Evolutionary conservation across 2,888 invertebrate genomes (phyloP).

Genomic region (Lacanobia oleracea): DNA sequence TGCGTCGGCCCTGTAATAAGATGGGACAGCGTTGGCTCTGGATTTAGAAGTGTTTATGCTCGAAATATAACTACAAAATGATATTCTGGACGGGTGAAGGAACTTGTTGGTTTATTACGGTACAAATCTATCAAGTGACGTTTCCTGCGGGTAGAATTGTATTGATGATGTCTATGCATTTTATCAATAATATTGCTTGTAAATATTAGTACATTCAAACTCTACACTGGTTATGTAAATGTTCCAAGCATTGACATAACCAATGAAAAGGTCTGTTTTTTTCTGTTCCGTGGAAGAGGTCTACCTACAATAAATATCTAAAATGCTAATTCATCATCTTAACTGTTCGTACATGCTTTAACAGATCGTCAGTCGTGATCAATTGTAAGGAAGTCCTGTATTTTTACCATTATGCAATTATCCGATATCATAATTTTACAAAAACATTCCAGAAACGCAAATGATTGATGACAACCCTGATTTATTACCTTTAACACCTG

Average conservation of each 20-base stretch:
- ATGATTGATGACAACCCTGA: conserved; percentile 11
- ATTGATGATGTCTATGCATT: neutral
- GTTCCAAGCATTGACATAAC: too few relatives aligned
- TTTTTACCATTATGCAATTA: neutral
- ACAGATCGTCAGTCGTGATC: neutral
- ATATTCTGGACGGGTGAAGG: conserved; percentile 46
- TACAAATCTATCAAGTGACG: conserved; percentile 2
- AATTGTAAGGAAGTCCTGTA: neutral
- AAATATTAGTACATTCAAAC: neutral
- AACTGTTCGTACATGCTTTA: neutral
- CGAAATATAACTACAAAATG: conserved; percentile 53
- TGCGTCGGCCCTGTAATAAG: conserved; percentile 65
- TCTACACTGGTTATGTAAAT: too few relatives aligned
- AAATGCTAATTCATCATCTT: neutral
- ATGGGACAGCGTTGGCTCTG: conserved; percentile 50
- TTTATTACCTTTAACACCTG: conserved; percentile 13
- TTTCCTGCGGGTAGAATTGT: neutral
- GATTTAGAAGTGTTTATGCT: conserved; percentile 62
- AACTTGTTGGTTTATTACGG: conserved; percentile 48
- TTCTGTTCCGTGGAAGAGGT: neutral
- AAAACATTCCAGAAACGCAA: neutral
- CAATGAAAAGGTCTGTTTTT: too few relatives aligned
- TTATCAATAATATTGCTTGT: neutral
- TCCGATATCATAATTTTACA: neutral
- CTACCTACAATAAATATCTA: neutral